Base-by-base conservation (phyloP, 1,140 invertebrate genomes). In the Hirudo medicinalis region DNA sequence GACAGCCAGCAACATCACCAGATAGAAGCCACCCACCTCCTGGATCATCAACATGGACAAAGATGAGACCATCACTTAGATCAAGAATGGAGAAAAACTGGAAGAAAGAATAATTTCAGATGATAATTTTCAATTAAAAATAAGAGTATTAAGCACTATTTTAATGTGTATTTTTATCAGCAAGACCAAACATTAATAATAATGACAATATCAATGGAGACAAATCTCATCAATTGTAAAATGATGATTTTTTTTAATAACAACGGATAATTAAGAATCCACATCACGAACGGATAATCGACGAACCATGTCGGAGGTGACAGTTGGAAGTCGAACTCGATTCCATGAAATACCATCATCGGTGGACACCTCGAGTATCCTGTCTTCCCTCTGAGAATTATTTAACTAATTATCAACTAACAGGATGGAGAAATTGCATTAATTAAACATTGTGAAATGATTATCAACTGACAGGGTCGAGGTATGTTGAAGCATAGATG, bases 51-150 rank as follows among this genome's bases (percentile, higher is more conserved):
- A 82, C 80, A 76, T 82, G 80, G 76, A 82, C 78, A 69, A 81
- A 82, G 25, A 82, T 78, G 67, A 79, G 70, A 32, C 76, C 75
- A 63, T 81, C 80, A 54, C 76, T 76, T 76, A 80, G 79, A 71
- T 82, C 79, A 69, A 82, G 71, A 29, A 82, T 78, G 25, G 79
- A 80, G 73, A 76, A 82, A 74, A 82, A 82, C 80, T 81, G 76
- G 69, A 79, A 77, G n/a, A 69, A 71, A 1, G 74, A 49, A 49
- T 13, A 49, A 17, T 13, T 49, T 49, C 43, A 49, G 11, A 63
- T 32, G 19, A 63, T 17, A 5, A 27, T 13, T 13, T 63, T 13
- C 9, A 63, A 63, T 63, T 11, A n/a, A n/a, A n/a, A n/a, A n/a
- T n/a, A n/a, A n/a, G n/a, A n/a, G n/a, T n/a, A n/a, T n/a, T 27